Evolutionary conservation across 2,797 vertebrate genomes (phyloP), one percentile per base, ranked within the genome.

Genomic region (Sphenodon punctatus): DNA sequence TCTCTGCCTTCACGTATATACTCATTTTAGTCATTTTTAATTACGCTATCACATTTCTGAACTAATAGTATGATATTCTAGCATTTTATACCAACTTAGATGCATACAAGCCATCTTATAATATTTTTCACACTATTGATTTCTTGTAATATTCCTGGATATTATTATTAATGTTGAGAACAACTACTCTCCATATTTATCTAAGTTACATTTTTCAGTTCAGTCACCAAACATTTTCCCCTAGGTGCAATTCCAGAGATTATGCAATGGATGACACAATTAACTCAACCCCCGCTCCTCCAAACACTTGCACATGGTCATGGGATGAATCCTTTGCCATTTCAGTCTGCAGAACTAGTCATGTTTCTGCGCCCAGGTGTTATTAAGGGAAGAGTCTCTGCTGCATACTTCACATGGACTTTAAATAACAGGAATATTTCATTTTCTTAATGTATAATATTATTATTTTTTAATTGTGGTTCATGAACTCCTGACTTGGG

Each of bases 221-320:
- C 42, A 80, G 51, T 88, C 75, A 80, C 74, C 42, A 25, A 25
- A n/a, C 17, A 25, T 34, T 67, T 81, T 87, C 39, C 14, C 42
- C 73, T 45, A 49, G 58, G 27, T 78, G 79, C 79, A 32, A 41
- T 78, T 81, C 67, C 64, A 43, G 39, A 79, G 27, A 56, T 87
- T 58, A 17, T 9, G 8, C 67, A 43, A 51, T 69, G 22, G 56
- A 16, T 78, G 79, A 56, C 38, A 80, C 82, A 91, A 56, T 59
- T 73, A 34, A 25, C 41, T 38, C 9, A 58, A 55, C 23, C 59
- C 77, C 88, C 64, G 69, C 53, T 84, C 49, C 68, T 84, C 43
- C 5, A 1, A 41, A 71, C 67, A 25, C 63, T 72, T 1, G 0
- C 49, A 34, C 6, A 0, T 41, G 6, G 61, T 27, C 16, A 3